Evolutionary conservation across 2,888 invertebrate genomes (phyloP).

Genomic region (Eurytoma adleriae): DNA sequence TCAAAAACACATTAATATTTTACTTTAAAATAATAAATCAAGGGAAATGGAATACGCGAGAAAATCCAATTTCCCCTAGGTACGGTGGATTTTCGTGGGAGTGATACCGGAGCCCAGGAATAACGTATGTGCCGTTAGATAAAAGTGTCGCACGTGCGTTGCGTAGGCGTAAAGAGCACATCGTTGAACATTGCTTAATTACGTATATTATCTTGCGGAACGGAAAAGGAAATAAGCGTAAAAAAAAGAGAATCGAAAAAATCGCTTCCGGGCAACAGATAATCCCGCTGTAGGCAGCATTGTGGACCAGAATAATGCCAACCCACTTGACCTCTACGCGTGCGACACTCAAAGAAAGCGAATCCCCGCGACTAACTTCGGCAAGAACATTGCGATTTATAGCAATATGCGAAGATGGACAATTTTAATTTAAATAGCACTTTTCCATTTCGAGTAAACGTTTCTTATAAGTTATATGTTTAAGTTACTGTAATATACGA

Average conservation of each 20-base stretch:
- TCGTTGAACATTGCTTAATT: slow-evolving; percentile 15
- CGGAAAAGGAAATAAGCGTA: neutral
- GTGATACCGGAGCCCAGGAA: neutral
- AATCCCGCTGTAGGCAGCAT: slow-evolving; percentile 20
- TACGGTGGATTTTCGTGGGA: neutral
- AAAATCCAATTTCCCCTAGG: slow-evolving; percentile 4
- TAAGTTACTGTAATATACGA: too few species aligned
- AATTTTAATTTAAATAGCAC: too few species aligned
- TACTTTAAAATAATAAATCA: neutral
- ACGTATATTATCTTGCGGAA: neutral
- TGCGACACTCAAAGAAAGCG: slow-evolving; percentile 1
- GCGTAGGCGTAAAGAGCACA: slow-evolving; percentile 3
- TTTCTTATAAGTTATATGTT: too few species aligned
- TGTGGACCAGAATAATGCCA: neutral
- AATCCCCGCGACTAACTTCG: neutral
- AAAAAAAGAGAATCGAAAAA: neutral
- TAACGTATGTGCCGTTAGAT: neutral
- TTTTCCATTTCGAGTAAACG: too few species aligned
- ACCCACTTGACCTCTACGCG: neutral
- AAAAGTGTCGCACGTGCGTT: slow-evolving; percentile 13
- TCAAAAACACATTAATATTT: neutral
- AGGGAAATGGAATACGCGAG: neutral
- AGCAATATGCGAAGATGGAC: too few species aligned
- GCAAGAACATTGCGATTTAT: too few species aligned
- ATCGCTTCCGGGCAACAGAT: slow-evolving; percentile 10